Conservation (phyloP, 2,888 invertebrate species). For the Tryphoninae sp. region DNA sequence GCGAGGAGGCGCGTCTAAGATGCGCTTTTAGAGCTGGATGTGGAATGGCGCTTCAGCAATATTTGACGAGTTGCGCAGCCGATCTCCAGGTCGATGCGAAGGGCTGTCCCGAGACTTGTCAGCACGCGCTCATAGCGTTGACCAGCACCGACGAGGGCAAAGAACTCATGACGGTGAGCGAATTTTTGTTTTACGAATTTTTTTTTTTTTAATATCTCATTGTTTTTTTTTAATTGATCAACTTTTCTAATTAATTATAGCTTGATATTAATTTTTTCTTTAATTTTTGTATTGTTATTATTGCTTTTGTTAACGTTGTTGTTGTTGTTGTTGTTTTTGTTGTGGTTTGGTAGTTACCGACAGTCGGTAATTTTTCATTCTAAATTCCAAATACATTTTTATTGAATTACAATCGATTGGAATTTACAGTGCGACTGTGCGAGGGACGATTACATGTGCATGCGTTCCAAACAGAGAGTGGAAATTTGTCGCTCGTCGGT, state of each 20-base stretch:
- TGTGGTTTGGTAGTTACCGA: neutral
- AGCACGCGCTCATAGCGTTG: constrained; percentile 89
- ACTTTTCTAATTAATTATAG: neutral
- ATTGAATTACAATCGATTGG: neutral
- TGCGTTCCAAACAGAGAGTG: constrained; percentile 86
- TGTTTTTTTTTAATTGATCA: neutral
- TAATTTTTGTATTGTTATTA: neutral
- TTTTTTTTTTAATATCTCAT: neutral
- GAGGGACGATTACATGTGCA: constrained; percentile 86
- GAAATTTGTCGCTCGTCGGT: constrained; percentile 90
- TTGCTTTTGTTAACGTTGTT: neutral
- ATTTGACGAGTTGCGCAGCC: constrained; percentile 88
- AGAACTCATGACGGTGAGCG: constrained; percentile 88
- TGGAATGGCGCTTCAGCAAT: constrained; percentile 89
- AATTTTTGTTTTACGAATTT: neutral
- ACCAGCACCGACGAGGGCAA: constrained; percentile 91
- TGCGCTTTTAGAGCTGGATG: constrained; percentile 91
- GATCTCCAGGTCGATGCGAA: constrained; percentile 84
- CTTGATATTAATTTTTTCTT: constrained; percentile 1
- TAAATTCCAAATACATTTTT: neutral
- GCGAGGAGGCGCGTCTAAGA: constrained; percentile 87
- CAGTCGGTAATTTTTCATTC: neutral
- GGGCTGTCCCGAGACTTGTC: constrained; percentile 88
- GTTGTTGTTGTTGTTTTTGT: too few relatives aligned
- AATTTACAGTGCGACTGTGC: constrained; percentile 87